These are phyloP conservation scores for Balaeniceps rex DNA, from an alignment of 2,113 vertebrate species.

Conservation along the genomic window DNA sequence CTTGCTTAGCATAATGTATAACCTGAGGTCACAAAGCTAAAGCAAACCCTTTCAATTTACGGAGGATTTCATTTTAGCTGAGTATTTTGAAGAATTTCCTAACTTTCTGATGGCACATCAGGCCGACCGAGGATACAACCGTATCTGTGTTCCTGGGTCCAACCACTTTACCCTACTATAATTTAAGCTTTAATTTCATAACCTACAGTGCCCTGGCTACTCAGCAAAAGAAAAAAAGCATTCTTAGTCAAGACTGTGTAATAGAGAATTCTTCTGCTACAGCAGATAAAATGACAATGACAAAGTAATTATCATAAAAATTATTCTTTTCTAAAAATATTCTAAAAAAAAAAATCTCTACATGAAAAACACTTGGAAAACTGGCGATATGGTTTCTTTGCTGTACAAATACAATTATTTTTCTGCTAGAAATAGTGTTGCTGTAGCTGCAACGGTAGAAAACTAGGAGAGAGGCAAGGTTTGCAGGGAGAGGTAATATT, in stretches of 20 bases:
- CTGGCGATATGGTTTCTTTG: neutral
- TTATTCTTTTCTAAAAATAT: constrained; percentile 5
- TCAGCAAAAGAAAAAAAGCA: constrained; percentile 6
- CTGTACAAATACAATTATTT: neutral
- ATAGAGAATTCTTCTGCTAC: neutral
- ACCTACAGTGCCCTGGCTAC: neutral
- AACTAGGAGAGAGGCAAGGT: neutral
- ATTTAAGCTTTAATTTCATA: constrained; percentile 47
- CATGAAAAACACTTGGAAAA: neutral
- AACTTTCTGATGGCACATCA: constrained; percentile 22
- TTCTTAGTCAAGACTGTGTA: neutral
- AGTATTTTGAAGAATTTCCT: constrained; percentile 36
- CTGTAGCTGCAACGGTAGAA: neutral
- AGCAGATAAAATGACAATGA: constrained; percentile 21
- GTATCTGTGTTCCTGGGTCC: neutral
- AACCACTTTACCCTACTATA: constrained; percentile 7
- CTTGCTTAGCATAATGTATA: constrained; percentile 63
- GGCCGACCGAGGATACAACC: neutral
- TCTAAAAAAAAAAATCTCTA: neutral
- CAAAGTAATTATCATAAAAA: constrained; percentile 44
- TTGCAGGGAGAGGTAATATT: neutral
- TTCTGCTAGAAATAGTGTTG: neutral
- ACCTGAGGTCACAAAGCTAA: constrained; percentile 60
- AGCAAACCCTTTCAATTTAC: constrained; percentile 66
- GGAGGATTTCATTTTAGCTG: constrained; percentile 47